A percentile compares a stretch with the other conserved stretches of the same genome.
Evolutionary conservation across 2,113 vertebrate genomes (phyloP).

Genomic region (Stomatorhinus ivindoensis): DNA sequence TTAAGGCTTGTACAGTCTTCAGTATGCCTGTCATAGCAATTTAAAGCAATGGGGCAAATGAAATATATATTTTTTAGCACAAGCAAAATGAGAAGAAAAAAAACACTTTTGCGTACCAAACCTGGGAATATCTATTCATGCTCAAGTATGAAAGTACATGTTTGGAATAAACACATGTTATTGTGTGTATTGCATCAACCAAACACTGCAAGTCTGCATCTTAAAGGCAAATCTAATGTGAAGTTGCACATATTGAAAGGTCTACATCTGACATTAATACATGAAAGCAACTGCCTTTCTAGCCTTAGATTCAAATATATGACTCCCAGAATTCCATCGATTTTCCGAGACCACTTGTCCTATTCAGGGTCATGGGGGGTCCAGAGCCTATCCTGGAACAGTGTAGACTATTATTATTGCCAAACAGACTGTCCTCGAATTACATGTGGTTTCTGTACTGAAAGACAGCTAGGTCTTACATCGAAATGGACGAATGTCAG

Average conservation of each 20-base stretch:
- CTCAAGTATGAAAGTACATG: neutral
- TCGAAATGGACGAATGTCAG: too few species aligned
- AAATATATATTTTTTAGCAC: neutral
- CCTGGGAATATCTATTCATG: neutral
- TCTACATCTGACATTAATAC: neutral
- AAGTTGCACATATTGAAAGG: neutral
- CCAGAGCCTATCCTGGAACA: neutral
- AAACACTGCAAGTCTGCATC: neutral
- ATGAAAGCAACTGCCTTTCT: neutral
- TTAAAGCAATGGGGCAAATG: slow-evolving; percentile 17
- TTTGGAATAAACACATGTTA: neutral
- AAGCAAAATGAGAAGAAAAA: neutral
- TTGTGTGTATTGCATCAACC: neutral
- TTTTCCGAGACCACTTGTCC: too few species aligned
- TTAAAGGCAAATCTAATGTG: neutral
- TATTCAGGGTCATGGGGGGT: too few species aligned
- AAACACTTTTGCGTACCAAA: neutral
- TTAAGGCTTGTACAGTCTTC: slow-evolving; percentile 31
- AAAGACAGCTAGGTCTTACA: too few species aligned
- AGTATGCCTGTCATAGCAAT: slow-evolving; percentile 37
- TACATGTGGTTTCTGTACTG: too few species aligned
- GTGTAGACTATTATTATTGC: neutral
- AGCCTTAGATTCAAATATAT: neutral
- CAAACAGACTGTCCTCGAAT: too few species aligned
- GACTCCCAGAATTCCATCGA: neutral